Percentiles rank a stretch among this genome's conserved stretches.
phyloP scores from a whole-genome alignment of 2,888 invertebrate genomes.

The Cephus pulcher region DNA sequence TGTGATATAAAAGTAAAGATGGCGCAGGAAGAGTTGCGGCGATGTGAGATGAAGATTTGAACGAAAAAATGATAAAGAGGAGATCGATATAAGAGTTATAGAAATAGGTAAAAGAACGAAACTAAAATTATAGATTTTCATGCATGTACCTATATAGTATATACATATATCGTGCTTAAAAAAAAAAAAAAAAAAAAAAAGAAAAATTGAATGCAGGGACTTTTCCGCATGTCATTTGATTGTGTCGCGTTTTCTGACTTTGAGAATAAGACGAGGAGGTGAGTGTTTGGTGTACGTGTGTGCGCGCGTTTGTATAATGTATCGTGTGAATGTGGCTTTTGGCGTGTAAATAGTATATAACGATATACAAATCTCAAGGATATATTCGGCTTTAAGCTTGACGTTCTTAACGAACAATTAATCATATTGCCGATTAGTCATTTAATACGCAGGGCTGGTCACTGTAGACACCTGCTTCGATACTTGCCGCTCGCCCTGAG shows the following conservation, averaged over 20 bases:
- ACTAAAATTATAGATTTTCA: conserved; percentile 1
- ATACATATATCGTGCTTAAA: not conserved
- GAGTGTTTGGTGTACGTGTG: not conserved
- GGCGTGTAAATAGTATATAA: not conserved
- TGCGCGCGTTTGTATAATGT: too few relatives aligned
- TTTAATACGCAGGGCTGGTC: conserved; percentile 67
- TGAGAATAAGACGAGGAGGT: not conserved
- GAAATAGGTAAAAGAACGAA: not conserved
- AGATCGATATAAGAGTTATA: not conserved
- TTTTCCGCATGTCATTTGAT: not conserved
- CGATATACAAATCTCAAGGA: conserved; percentile 1
- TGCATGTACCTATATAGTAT: conserved; percentile 1
- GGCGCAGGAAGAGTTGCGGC: not conserved
- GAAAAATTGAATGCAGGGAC: not conserved
- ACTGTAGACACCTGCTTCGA: conserved; percentile 74
- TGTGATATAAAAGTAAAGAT: not conserved
- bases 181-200: not conserved
- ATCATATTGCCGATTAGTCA: not conserved
- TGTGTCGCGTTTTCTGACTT: not conserved
- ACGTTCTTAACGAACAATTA: not conserved
- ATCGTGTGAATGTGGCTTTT: not conserved
- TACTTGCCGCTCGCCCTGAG: conserved; percentile 78
- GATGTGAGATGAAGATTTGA: not conserved
- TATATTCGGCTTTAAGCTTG: not conserved
- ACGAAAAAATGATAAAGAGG: not conserved